Evolutionary conservation across 2,113 vertebrate species (phyloP), one percentile per base, ranked within the genome.

Genomic region (Sapajus apella): DNA sequence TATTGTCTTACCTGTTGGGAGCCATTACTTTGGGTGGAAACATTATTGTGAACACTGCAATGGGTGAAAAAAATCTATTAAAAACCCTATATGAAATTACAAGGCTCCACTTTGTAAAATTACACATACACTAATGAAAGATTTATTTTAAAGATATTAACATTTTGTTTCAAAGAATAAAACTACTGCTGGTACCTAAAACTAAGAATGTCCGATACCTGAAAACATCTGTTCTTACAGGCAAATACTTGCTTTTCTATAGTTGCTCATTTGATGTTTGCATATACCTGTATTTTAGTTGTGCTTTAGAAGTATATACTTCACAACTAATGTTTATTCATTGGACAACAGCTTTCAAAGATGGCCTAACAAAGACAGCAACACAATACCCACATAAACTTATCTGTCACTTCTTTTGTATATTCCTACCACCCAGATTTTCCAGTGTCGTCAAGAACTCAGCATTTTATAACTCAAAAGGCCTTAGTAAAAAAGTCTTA

Each of bases 41-140:
- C 98, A 76, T 98, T 99, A 96, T 98, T 98, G 76, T 98, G 97
- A 95, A 95, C 89, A 95, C 99, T 99, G 96, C 97, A 99, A 99
- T 98, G 84, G 96, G 98, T 1, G 84, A 70, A 89, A 93, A 96
- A 96, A 81, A 89, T 88, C 3, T 45, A 92, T 92, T 96, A 77
- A 30, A 92, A 97, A 97, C 47, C 16, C n/a, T 12, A 45, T 40
- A 40, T 32, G 88, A 91, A 76, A 86, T 43, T 84, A 27, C 40
- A 97, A 8, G 21, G 50, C 56, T 94, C 77, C 40, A 72, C 13
- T 79, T 27, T 70, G n/a, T 88, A 85, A 86, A 47, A 91, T 58
- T 45, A 94, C 30, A 70, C 3, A 47, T 17, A 93, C 2, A 75
- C 8, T 45, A 92, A 37, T 55, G 25, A 96, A 95, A 94, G 23